phyloP scores from a whole-genome alignment of 1,140 invertebrate species.

The Drosophila tristis region DNA sequence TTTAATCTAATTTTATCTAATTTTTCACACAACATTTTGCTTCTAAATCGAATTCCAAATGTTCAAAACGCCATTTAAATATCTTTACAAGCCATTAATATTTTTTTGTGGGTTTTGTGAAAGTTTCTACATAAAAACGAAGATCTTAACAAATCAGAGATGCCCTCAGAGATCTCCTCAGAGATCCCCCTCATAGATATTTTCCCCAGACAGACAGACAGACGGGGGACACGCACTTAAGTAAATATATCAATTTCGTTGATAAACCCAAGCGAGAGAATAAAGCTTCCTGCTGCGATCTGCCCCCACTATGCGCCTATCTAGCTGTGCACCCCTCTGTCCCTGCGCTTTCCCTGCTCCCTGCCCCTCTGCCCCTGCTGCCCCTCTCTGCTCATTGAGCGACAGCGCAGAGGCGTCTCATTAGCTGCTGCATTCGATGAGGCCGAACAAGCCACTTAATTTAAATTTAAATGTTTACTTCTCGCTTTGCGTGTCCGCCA shows the following conservation, averaged over 20 bases:
- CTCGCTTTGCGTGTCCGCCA: conserved; percentile 60
- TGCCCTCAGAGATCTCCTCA: conserved; percentile 13
- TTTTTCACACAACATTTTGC: too few relatives aligned
- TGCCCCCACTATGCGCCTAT: neutral
- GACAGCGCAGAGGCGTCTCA: conserved; percentile 53
- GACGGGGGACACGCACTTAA: conserved; percentile 27
- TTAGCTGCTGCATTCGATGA: conserved; percentile 76
- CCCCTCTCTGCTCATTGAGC: neutral
- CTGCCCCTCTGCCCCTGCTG: neutral
- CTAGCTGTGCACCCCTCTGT: neutral
- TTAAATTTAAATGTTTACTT: conserved; percentile 82
- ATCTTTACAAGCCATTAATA: neutral
- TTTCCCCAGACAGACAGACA: conserved; percentile 1
- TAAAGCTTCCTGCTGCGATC: conserved; percentile 62
- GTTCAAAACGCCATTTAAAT: too few relatives aligned
- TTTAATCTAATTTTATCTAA: too few relatives aligned
- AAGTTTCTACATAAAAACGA: neutral
- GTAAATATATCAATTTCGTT: conserved; percentile 62
- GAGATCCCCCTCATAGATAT: conserved; percentile 24
- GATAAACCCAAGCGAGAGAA: conserved; percentile 34
- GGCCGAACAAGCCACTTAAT: conserved; percentile 79
- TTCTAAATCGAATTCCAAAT: too few relatives aligned
- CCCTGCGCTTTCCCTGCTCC: neutral
- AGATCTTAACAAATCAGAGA: conserved; percentile 7
- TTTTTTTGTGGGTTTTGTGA: neutral